These are phyloP conservation scores for Drosophila orena DNA, from an alignment of 1,140 invertebrate genomes.

Conservation along the genomic window DNA sequence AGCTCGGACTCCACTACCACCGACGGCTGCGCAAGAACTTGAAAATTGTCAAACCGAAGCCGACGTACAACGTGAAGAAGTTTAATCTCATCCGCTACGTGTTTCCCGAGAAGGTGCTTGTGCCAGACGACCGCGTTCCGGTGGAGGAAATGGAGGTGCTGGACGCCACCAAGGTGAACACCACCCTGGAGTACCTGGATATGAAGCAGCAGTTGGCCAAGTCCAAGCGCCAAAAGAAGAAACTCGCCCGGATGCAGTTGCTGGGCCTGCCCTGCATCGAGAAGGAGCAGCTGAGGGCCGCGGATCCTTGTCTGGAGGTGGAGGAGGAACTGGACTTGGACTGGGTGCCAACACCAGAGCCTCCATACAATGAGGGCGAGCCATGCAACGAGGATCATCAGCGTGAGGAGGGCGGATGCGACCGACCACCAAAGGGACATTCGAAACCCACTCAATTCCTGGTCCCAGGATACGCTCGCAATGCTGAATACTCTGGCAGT, in stretches of 20 bases:
- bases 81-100: constrained; percentile 81
- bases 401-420: constrained; percentile 36
- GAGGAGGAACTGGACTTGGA: constrained; percentile 56
- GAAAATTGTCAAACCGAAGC: constrained; percentile 63
- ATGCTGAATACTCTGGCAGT: neutral
- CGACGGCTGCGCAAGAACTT: constrained; percentile 71
- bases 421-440: neutral
- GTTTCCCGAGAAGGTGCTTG: constrained; percentile 60
- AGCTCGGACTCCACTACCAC: constrained; percentile 71
- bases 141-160: constrained; percentile 52
- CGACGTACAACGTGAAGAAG: constrained; percentile 67
- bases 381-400: neutral
- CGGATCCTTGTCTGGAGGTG: constrained; percentile 54
- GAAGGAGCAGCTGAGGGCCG: constrained; percentile 34
- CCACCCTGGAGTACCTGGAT: constrained; percentile 64
- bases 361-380: constrained; percentile 1
- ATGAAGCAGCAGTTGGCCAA: constrained; percentile 50
- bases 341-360: constrained; percentile 66
- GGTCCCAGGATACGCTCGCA: neutral
- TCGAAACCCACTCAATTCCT: neutral
- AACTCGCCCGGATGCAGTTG: constrained; percentile 61
- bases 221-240: constrained; percentile 53
- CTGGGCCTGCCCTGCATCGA: constrained; percentile 67
- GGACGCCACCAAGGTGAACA: constrained; percentile 56
- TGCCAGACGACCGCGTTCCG: constrained; percentile 33